Evolutionary conservation across 2,113 vertebrate species (phyloP), one percentile per base, ranked within the genome.

Genomic region (Tamias sibiricus): DNA sequence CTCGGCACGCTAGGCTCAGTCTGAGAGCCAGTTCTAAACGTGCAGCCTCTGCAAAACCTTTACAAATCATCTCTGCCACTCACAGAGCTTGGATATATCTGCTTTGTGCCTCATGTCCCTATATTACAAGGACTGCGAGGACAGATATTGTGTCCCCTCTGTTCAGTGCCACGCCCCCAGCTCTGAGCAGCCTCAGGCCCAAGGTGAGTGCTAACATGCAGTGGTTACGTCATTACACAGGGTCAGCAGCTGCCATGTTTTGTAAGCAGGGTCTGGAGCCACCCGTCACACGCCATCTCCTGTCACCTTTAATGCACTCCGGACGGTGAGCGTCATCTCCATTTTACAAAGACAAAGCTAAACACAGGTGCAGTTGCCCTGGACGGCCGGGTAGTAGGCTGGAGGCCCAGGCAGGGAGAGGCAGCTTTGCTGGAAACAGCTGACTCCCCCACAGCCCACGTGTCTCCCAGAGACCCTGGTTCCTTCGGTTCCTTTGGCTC

Each of bases 81-180:
- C 52, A 19, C 8, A 37, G 57, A 76, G 26, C 40, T 28, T 35
- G 47, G 9, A 0, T 32, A 9, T 26, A 17, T 95, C 66, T 75
- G 74, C 20, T 47, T 16, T 88, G 72, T 37, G 8, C 28, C 83
- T 20, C 7, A 7, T 2, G 4, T 69, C 47, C 64, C 76, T 37
- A 37, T 69, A 47, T 6, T 0, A 5, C 2, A 17, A 44, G 26
- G 47, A 49, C 52, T 54, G 6, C 0, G 8, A 20, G 24, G 17
- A 4, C 0, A 6, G 47, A 12, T 11, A 8, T 1, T 0, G 0
- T 1, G 9, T 26, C 37, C 66, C 17, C 26, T 20, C 42, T 26
- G 22, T 10, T 59, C 42, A 30, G 37, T 32, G 24, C 24, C 5
- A 0, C 28, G 47, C 17, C 14, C 57, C 40, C 13, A 1, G 1